phyloP scores from a whole-genome alignment of 2,797 vertebrate genomes.

The Gila robusta region DNA sequence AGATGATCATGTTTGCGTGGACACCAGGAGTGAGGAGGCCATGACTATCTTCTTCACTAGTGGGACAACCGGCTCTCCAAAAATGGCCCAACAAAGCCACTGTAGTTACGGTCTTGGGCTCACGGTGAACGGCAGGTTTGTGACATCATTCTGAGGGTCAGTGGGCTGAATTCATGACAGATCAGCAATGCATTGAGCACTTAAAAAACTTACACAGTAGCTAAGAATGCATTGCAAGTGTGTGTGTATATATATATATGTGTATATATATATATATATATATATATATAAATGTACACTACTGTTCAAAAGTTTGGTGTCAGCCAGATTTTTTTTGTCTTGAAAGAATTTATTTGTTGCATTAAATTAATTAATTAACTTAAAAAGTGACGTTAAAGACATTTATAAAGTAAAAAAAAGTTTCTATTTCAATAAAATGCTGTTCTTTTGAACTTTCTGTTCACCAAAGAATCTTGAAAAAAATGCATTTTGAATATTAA shows the following conservation, averaged over 20 bases:
- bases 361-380: too few relatives aligned
- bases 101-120: constrained; percentile 81
- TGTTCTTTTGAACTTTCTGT: not conserved
- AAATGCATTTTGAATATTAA: not conserved
- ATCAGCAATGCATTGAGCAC: not conserved
- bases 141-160: not conserved
- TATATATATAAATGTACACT: too few relatives aligned
- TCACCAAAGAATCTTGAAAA: not conserved
- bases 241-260: too few relatives aligned
- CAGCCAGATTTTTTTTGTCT: not conserved
- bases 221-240: not conserved
- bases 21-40: constrained; percentile 77
- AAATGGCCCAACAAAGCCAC: constrained; percentile 84
- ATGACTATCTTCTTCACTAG: constrained; percentile 87
- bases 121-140: constrained; percentile 78
- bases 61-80: constrained; percentile 82
- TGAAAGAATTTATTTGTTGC: not conserved
- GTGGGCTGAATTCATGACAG: not conserved
- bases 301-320: not conserved
- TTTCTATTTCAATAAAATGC: not conserved
- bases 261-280: not conserved
- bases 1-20: constrained; percentile 76
- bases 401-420: not conserved
- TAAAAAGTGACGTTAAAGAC: not conserved
- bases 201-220: too few relatives aligned